A percentile compares a stretch with the other conserved stretches of the same genome.
Evolutionary conservation across 2,797 vertebrate species (phyloP).

Genomic region (Danio jaintianensis): DNA sequence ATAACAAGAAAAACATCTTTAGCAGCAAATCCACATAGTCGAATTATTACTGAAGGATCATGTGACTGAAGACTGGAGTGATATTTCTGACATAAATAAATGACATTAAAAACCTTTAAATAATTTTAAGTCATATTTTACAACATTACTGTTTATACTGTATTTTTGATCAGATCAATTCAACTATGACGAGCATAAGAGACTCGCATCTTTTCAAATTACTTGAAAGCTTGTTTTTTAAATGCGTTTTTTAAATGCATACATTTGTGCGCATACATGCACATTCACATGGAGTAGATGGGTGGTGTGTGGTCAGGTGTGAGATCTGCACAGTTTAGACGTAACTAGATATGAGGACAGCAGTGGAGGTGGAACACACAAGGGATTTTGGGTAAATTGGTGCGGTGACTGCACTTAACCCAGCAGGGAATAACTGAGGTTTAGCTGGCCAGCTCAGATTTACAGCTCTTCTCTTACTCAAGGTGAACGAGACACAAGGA

Average conservation of each 20-base stretch:
- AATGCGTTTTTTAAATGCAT: not conserved
- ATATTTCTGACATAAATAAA: not conserved
- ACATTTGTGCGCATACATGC: not conserved
- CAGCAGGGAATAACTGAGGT: slow-evolving; percentile 65
- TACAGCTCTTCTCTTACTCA: slow-evolving; percentile 39
- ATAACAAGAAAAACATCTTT: not conserved
- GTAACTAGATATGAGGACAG: slow-evolving; percentile 67
- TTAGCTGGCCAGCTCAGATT: slow-evolving; percentile 59
- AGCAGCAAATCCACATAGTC: not conserved
- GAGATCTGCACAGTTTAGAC: slow-evolving; percentile 61
- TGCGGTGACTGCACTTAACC: slow-evolving; percentile 39
- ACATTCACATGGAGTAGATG: not conserved
- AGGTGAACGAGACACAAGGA: slow-evolving; percentile 25
- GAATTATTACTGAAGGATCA: not conserved
- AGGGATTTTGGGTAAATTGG: slow-evolving; percentile 47
- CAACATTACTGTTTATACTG: not conserved
- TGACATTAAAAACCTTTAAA: not conserved
- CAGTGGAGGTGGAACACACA: slow-evolving; percentile 9
- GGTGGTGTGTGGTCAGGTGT: slow-evolving; percentile 65
- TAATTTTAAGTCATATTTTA: not conserved
- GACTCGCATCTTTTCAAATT: not conserved
- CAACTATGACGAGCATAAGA: not conserved
- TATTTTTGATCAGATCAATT: not conserved
- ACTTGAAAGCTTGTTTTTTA: too few relatives aligned
- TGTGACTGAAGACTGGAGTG: not conserved